phyloP scores from a whole-genome alignment of 2,888 invertebrate genomes.

The Cephus runcator region DNA sequence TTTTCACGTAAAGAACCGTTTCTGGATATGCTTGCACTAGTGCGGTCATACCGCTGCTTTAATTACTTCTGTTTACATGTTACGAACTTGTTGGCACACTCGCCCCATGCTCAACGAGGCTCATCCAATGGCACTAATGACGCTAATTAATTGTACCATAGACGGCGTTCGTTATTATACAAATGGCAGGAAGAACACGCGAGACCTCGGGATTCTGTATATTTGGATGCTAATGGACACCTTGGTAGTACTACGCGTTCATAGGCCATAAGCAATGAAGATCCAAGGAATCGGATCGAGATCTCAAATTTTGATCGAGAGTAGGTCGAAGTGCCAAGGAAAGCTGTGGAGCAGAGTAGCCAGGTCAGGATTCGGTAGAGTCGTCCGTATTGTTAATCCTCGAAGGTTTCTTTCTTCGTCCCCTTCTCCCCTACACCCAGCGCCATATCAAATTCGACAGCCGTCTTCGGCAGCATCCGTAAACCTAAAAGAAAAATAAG shows the following conservation, averaged over 20 bases:
- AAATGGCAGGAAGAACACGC: conserved; percentile 40
- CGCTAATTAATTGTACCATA: conserved; percentile 55
- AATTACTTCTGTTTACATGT: not conserved
- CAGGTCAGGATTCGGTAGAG: conserved; percentile 38
- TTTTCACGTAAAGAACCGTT: not conserved
- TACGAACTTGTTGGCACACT: not conserved
- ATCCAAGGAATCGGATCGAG: conserved; percentile 15
- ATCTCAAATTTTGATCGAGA: conserved; percentile 25
- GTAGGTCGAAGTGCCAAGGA: conserved; percentile 24
- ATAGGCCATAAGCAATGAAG: conserved; percentile 2
- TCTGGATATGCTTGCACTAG: no score
- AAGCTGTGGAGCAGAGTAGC: not conserved
- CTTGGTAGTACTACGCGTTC: not conserved
- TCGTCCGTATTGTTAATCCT: conserved; percentile 41
- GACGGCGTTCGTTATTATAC: conserved; percentile 45
- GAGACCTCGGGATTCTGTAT: conserved; percentile 23
- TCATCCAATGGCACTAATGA: conserved; percentile 55
- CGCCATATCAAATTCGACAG: not conserved
- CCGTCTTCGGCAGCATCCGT: not conserved
- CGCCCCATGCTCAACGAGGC: not conserved
- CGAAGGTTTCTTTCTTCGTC: not conserved
- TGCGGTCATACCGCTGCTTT: not conserved
- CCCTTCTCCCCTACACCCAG: not conserved
- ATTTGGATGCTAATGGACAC: conserved; percentile 16
- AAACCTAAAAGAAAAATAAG: not conserved